Evolutionary conservation across 2,797 vertebrate genomes (phyloP).

Genomic region (Thripadectes ignobilis): DNA sequence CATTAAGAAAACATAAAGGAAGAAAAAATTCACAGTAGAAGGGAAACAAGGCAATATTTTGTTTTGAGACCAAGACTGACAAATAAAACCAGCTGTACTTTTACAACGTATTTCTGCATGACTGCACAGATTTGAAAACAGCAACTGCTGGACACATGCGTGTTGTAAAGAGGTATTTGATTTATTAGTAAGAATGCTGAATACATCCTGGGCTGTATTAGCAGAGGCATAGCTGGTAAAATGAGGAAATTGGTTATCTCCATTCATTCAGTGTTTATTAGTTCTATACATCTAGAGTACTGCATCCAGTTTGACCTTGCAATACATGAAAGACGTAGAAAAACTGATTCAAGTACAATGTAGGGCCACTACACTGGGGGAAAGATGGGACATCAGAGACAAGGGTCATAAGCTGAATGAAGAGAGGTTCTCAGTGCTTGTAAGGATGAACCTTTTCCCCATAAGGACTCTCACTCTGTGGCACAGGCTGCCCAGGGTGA

Average conservation of each 20-base stretch:
- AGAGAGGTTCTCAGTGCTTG: not conserved
- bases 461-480: not conserved
- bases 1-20: not conserved
- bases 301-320: not conserved
- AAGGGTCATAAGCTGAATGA: not conserved
- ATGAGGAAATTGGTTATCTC: not conserved
- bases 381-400: not conserved
- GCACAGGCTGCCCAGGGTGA: not conserved
- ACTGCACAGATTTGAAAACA: not conserved
- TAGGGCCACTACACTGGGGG: too few relatives aligned
- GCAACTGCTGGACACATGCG: not conserved
- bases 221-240: not conserved
- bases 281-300: not conserved
- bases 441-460: not conserved
- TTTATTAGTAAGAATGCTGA: not conserved
- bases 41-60: not conserved
- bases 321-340: not conserved
- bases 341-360: not conserved
- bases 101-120: not conserved
- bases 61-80: not conserved
- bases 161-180: not conserved
- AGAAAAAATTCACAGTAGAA: not conserved
- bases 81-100: not conserved
- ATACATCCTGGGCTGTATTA: not conserved
- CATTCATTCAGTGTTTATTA: not conserved